Conservation (phyloP, 2,797 vertebrate genomes). For the Alcedo quadribrachys region DNA sequence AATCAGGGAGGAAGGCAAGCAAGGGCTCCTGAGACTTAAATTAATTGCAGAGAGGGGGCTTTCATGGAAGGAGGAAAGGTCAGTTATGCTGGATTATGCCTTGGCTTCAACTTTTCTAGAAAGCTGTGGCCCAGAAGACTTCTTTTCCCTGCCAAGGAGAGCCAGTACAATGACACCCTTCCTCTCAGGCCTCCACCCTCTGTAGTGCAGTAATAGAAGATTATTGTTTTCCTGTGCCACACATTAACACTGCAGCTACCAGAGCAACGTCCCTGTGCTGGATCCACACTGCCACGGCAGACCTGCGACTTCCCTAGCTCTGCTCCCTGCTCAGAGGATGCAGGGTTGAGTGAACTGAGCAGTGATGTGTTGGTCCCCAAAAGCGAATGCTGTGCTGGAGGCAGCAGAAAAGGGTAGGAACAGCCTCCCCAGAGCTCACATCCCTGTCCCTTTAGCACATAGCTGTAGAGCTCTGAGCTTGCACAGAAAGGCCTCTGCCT, state of each 20-base stretch:
- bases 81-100: slow-evolving; percentile 17
- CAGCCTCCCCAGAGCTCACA: background rate
- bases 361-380: accelerated
- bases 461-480: background rate
- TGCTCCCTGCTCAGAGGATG: background rate
- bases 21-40: slow-evolving; percentile 18
- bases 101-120: slow-evolving; percentile 52
- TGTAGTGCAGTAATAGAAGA: background rate
- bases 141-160: slow-evolving; percentile 29
- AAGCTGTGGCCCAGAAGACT: slow-evolving; percentile 43
- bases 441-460: background rate
- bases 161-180: slow-evolving; percentile 32
- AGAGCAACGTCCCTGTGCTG: accelerated
- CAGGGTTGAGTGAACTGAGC: background rate
- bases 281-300: background rate
- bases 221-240: background rate
- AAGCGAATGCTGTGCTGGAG: background rate
- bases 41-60: background rate
- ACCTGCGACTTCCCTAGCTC: accelerated
- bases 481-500: slow-evolving; percentile 20
- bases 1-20: background rate
- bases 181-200: slow-evolving; percentile 16
- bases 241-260: background rate
- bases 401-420: background rate
- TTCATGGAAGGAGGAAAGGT: slow-evolving; percentile 25